Percentiles rank a stretch among this genome's conserved stretches.
Evolutionary conservation across 2,888 invertebrate species (phyloP).

Genomic region (Molorchus minor): DNA sequence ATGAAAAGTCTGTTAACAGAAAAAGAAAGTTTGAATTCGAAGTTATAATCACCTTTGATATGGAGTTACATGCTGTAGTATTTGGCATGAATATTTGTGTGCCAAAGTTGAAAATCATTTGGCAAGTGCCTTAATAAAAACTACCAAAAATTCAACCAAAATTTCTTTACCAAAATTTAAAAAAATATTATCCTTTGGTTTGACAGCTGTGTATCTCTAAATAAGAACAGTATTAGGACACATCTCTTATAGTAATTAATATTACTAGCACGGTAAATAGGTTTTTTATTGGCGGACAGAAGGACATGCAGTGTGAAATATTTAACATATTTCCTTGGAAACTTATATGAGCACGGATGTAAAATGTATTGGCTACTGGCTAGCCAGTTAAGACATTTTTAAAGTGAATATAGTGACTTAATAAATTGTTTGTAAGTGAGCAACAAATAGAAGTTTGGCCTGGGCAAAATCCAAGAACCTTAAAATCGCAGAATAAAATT

Average conservation of each 20-base stretch:
- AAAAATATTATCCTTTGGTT: conserved; percentile 28
- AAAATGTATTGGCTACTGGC: no score
- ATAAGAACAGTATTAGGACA: conserved; percentile 22
- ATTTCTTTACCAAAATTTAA: conserved; percentile 5
- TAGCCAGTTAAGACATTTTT: no score
- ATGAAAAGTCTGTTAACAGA: background rate
- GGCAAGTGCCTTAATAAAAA: conserved; percentile 21
- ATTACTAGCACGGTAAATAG: no score
- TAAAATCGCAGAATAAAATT: background rate
- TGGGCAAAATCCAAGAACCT: background rate
- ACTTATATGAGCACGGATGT: no score
- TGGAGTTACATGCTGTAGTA: background rate
- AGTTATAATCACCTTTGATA: background rate
- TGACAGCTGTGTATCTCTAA: conserved; percentile 26
- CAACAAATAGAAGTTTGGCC: background rate
- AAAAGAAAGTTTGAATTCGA: background rate
- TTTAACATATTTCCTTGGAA: no score
- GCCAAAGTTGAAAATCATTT: background rate
- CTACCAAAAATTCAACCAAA: background rate
- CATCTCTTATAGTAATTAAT: background rate
- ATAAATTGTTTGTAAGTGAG: no score
- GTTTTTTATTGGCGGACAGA: no score
- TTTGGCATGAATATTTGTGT: conserved; percentile 5
- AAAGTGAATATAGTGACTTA: no score
- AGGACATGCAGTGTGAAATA: no score